Base-by-base conservation (phyloP, 1,140 invertebrate species). In the Watersipora subatra region DNA sequence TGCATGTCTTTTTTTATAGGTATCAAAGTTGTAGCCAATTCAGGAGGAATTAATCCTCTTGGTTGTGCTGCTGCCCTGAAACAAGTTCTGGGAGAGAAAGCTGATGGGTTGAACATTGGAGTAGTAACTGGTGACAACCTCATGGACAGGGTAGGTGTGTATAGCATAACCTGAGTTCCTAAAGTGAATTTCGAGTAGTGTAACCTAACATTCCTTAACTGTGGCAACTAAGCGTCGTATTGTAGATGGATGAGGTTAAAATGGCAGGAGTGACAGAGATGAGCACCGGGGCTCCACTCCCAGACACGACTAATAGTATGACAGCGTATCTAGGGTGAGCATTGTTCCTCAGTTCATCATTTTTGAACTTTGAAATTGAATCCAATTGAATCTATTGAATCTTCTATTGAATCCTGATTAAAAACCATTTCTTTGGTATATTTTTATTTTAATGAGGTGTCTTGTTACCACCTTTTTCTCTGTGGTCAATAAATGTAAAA, bases 1-100 rank as follows among this genome's bases (percentile, higher is more conserved):
- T n/a, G n/a, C n/a, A n/a, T n/a, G n/a, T n/a, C n/a, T 59, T 59
- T 59, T 22, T 29, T 68, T 70, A 19, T 65, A 83, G 82, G 81
- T 55, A 78, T 84, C 55, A 73, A 78, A 62, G 76, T 84, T 2
- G 72, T 84, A 20, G 79, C 77, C 63, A 84, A 84, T 80, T 83
- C 82, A 64, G 83, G 83, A 28, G 83, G 83, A 22, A 80, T 84
- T n/a, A 84, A 84, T 71, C 83, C 83, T 28, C 62, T 70, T n/a
- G 71, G 74, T 0, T 84, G 83, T 79, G 82, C 81, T 66, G 70
- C 71, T 30, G 78, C 79, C 1, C 64, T 84, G 3, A 69, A 72
- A 58, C 61, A 76, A 61, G 75, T 75, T 24, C 78, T 80, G 55
- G 66, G 74, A n/a, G 75, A 77, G 58, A 76, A 74, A 34, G 69